These are phyloP conservation scores for Lepidocyrtinus sp. DNA, from an alignment of 2,888 invertebrate genomes.

Conservation along the genomic window DNA sequence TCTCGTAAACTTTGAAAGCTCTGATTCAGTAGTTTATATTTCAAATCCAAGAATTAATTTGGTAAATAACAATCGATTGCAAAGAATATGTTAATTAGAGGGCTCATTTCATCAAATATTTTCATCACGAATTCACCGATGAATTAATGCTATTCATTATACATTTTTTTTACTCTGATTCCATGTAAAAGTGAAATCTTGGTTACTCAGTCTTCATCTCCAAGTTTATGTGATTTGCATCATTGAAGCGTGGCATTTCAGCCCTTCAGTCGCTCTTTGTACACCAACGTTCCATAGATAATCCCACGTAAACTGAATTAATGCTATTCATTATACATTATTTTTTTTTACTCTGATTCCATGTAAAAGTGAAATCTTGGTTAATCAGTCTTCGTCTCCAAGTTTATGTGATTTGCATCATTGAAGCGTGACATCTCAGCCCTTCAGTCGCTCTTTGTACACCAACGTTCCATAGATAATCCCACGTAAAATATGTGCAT, in stretches of 20 bases:
- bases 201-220: no score
- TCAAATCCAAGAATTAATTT: no score
- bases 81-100: no score
- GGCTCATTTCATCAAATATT: no score
- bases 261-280: neutral
- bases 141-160: neutral
- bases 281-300: neutral
- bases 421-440: neutral
- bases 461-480: neutral
- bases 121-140: no score
- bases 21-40: no score
- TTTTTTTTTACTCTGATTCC: neutral
- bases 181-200: neutral
- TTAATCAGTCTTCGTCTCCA: neutral
- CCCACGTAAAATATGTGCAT: no score
- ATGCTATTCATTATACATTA: neutral
- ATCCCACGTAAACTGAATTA: neutral
- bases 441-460: neutral
- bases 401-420: neutral
- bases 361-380: neutral
- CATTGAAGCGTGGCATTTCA: neutral
- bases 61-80: no score
- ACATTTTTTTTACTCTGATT: neutral
- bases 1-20: no score
- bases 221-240: neutral